Evolutionary conservation across 2,113 vertebrate species (phyloP), one percentile per base, ranked within the genome.

Genomic region (Scartelaos histophorus): DNA sequence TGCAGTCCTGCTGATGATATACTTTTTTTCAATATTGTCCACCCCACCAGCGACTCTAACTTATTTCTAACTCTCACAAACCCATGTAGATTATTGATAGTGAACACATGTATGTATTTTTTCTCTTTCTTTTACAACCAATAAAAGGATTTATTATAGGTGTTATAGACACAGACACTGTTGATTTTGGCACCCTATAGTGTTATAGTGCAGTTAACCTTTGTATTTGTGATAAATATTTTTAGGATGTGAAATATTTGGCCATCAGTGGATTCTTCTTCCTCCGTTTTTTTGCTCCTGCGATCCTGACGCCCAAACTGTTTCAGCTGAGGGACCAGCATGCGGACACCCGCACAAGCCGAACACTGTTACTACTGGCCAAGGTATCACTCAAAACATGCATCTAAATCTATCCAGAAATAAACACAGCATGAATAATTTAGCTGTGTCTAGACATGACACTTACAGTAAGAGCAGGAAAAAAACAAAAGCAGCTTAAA

Each of bases 201-300:
- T 13, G 22, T 13, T 25, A 58, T 25, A 25, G 12, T 15, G 13
- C 3, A 1, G 12, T 5, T 22, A 24, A 56, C n/a, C 21, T 56
- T 5, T 25, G 13, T 58, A 12, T 25, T 58, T 25, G 11, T 51
- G 1, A 15, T 80, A 17, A 54, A n/a, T 38, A 57, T 68, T 61
- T 15, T 2, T 86, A 98, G 97, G 96, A 97, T 19, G 94, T 94
- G 68, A 92, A 91, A 79, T 96, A 96, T 87, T 85, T 97, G 79
- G 95, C 95, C 72, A 95, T 95, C 82, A 96, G 96, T 0, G 95
- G 94, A 16, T 97, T 98, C 68, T 94, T 98, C 76, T 98, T 97
- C 90, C 91, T 97, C 76, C 93, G 94, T 1, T 97, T 97, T 78
- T 96, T 98, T 0, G 95, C 96, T 0, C 96, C 96, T 0, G 95